Evolutionary conservation across 2,888 invertebrate species (phyloP), one percentile per base, ranked within the genome.

Genomic region (Periphyllus acericola): DNA sequence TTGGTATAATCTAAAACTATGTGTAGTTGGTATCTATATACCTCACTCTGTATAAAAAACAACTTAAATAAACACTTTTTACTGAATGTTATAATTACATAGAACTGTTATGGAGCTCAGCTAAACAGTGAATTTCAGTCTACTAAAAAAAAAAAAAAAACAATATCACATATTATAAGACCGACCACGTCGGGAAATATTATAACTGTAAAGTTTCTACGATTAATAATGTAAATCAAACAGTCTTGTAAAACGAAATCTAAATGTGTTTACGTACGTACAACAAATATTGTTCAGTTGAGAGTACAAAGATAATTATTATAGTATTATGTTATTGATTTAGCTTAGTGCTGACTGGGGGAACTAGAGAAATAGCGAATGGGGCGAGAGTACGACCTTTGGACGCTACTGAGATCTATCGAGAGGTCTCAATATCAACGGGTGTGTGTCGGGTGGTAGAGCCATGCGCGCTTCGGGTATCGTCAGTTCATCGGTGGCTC

Each of bases 401-500:
- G 46, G 46, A 25, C 66, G 32, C 46, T 68, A 84, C 46, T 29
- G 66, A 78, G 34, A 68, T 68, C 34, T 8, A 3, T 85, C 68
- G 6, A 68, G 25, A 2, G 81, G 80, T 80, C 32, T 89, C 21
- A 89, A 46, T 75, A 89, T 52, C n/a, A 96, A 91, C 34, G 94
- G 93, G 91, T 94, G 95, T 0, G 95, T 94, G 82, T 95, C 94
- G 75, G 95, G 94, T 0, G 95, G 95, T 19, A 96, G 92, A 0
- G 96, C 96, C 2, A 95, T 94, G 90, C 95, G 95, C 0, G 95
- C 95, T 0, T 94, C 94, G 46, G 89, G 89, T 85, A 94, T 93
- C 89, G 93, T 93, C 25, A 95, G 91, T 0, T 92, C 93, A 0
- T 94, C 93, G 14, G 92, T 93, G 3, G 91, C 90, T 3, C 90